These are phyloP conservation scores for Probaryconus sp. DNA, from an alignment of 1,140 invertebrate species.

Conservation along the genomic window DNA sequence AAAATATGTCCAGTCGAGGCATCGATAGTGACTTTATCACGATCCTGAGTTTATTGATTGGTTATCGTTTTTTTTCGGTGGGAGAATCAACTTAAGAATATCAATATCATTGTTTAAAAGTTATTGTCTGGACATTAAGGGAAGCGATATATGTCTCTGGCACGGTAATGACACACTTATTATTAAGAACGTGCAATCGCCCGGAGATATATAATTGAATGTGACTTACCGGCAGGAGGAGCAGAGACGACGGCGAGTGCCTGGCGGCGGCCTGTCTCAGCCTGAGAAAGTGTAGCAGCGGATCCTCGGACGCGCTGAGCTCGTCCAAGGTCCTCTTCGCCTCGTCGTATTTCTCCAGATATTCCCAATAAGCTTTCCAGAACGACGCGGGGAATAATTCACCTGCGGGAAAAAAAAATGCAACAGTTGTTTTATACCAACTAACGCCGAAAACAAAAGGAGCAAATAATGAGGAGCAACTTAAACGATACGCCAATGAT, in stretches of 20 bases:
- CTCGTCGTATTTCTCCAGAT: slow-evolving; percentile 74
- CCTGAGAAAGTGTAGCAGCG: slow-evolving; percentile 73
- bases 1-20: too few relatives aligned
- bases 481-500: slow-evolving; percentile 40
- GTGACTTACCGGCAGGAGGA: slow-evolving; percentile 76
- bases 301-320: slow-evolving; percentile 71
- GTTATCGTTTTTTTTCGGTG: too few relatives aligned
- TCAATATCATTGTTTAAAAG: too few relatives aligned
- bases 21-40: too few relatives aligned
- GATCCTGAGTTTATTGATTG: too few relatives aligned
- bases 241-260: slow-evolving; percentile 73
- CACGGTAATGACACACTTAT: slow-evolving; percentile 28
- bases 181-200: slow-evolving; percentile 16
- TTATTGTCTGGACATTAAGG: too few relatives aligned
- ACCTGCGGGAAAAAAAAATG: slow-evolving; percentile 68
- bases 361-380: slow-evolving; percentile 76
- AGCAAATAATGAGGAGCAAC: slow-evolving; percentile 18
- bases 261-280: slow-evolving; percentile 74
- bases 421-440: slow-evolving; percentile 21
- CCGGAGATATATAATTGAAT: slow-evolving; percentile 48
- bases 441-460: slow-evolving; percentile 8
- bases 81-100: too few relatives aligned
- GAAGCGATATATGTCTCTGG: slow-evolving; percentile 10
- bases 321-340: slow-evolving; percentile 73
- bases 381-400: slow-evolving; percentile 75